Evolutionary conservation across 2,113 vertebrate genomes (phyloP), one percentile per base, ranked within the genome.

Genomic region (Tauraco erythrolophus): DNA sequence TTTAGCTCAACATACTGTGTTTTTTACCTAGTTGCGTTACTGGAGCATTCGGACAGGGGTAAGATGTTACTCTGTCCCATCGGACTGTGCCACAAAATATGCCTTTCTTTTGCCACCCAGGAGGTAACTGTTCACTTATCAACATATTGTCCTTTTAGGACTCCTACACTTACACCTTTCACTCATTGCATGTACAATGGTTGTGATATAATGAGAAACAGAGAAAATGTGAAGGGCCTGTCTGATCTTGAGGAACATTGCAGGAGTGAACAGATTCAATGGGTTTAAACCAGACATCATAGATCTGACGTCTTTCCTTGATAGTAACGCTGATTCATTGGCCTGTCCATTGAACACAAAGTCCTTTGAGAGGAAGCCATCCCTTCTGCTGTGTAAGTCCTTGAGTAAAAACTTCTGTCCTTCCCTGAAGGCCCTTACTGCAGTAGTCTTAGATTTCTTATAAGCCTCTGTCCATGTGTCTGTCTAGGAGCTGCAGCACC

Each of bases 401-500:
- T 71, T 58, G 37, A 75, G 39, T 70, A 64, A 93, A 94, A 92
- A 13, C 25, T 16, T 84, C 41, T 68, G 33, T 64, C 65, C 57
- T 93, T 92, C 39, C 27, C 39, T 82, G 43, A 33, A 28, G 16
- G 25, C 8, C 13, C 43, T 74, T 72, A 41, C 28, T 76, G 35
- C 33, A 22, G 45, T 21, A 76, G 28, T 35, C 51, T n/a, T 70
- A 54, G 48, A 37, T 88, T 64, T 68, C 53, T 92, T 48, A 43
- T 23, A 82, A 60, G 23, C 43, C 56, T 78, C 25, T 0, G 0
- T 60, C 24, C 1, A 0, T 27, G 11, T 22, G 6, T 76, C 58
- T 18, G 7, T 39, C 54, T 58, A 65, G 39, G 0, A 35, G 33
- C 31, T 76, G 17, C 64, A 72, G 39, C 56, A 53, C 19, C 14